Evolutionary conservation across 1,140 invertebrate genomes (phyloP).

Genomic region (Drosophila pallidifrons): DNA sequence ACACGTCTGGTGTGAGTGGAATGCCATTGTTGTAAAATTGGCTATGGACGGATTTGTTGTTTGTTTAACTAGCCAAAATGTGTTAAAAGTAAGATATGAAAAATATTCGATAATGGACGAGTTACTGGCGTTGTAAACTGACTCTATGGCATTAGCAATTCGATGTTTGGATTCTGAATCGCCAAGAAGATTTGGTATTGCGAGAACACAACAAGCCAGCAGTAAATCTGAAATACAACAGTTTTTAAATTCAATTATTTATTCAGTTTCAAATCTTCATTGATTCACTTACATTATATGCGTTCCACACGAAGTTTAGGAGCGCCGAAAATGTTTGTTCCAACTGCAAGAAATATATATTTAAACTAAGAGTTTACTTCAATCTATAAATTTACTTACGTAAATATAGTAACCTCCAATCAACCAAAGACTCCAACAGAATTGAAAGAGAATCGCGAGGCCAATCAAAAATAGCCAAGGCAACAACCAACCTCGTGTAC

Average conservation of each 20-base stretch:
- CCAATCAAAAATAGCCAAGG: slow-evolving; percentile 92
- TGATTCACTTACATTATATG: slow-evolving; percentile 90
- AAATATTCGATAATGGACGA: slow-evolving; percentile 33
- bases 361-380: background rate
- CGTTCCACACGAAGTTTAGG: slow-evolving; percentile 91
- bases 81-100: slow-evolving; percentile 12
- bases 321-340: slow-evolving; percentile 91
- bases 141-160: slow-evolving; percentile 89
- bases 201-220: slow-evolving; percentile 93
- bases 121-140: background rate
- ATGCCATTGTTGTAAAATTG: slow-evolving; percentile 19
- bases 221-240: slow-evolving; percentile 90
- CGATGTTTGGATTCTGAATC: slow-evolving; percentile 94
- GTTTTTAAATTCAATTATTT: background rate
- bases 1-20: slow-evolving; percentile 36
- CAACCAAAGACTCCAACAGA: slow-evolving; percentile 93
- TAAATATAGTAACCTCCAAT: slow-evolving; percentile 95
- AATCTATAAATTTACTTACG: slow-evolving; percentile 87
- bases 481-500: slow-evolving; percentile 90
- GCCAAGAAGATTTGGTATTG: slow-evolving; percentile 92
- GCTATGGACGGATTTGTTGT: slow-evolving; percentile 32
- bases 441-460: slow-evolving; percentile 90
- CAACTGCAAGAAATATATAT: slow-evolving; percentile 86
- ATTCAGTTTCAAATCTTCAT: background rate
- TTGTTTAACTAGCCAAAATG: background rate